Conservation (phyloP, 2,797 vertebrate species). For the Chromobotia macracanthus region DNA sequence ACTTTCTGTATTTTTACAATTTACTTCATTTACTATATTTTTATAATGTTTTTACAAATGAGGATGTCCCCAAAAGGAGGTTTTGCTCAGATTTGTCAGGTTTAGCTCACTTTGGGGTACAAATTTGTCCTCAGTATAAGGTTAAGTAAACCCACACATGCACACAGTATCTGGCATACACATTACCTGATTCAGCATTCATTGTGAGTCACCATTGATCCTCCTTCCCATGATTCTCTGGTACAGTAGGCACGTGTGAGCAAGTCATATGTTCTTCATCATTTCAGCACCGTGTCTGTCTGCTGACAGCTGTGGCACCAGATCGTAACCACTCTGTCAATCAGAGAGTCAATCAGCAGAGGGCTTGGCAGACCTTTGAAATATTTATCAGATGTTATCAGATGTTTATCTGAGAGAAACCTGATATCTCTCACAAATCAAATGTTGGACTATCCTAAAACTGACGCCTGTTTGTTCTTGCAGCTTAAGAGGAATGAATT, state of each 20-base stretch:
- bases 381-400: slow-evolving; percentile 23
- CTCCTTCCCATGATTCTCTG: slow-evolving; percentile 4
- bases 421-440: background rate
- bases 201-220: slow-evolving; percentile 20
- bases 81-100: too few species aligned
- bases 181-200: slow-evolving; percentile 22
- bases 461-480: background rate
- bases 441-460: background rate
- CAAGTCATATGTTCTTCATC: background rate
- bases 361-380: slow-evolving; percentile 6
- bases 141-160: slow-evolving; percentile 1
- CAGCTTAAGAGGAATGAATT: background rate
- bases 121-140: background rate
- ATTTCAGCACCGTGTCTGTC: slow-evolving; percentile 25
- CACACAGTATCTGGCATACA: slow-evolving; percentile 23
- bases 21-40: too few species aligned
- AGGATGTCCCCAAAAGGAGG: too few species aligned
- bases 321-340: background rate
- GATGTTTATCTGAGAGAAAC: background rate
- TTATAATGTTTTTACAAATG: too few species aligned
- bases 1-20: too few species aligned
- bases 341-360: background rate
- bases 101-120: too few species aligned
- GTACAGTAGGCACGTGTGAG: slow-evolving; percentile 16
- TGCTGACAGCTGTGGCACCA: background rate